A percentile compares a stretch with the other conserved stretches of the same genome.
Evolutionary conservation across 2,888 invertebrate genomes (phyloP).

Genomic region (Salticus scenicus): DNA sequence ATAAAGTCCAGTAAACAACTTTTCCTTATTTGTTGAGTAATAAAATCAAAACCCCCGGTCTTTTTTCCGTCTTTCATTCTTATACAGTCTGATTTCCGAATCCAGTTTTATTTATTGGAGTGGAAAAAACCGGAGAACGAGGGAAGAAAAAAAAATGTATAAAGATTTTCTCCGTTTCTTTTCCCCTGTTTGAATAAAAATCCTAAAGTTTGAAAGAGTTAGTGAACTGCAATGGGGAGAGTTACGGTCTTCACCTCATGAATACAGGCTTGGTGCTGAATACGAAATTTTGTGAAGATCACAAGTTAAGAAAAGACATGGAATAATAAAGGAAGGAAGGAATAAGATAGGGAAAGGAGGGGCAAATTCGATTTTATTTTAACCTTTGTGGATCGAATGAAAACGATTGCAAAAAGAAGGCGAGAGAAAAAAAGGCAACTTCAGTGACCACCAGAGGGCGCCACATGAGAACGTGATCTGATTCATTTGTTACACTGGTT

Average conservation of each 20-base stretch:
- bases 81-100: conserved; percentile 35
- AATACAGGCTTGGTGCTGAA: conserved; percentile 55
- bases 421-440: background rate
- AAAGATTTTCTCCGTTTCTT: conserved; percentile 21
- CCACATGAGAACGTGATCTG: conserved; percentile 15
- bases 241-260: conserved; percentile 46
- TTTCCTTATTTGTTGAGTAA: conserved; percentile 36
- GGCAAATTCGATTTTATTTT: conserved; percentile 59
- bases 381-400: conserved; percentile 42
- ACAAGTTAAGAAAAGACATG: conserved; percentile 43
- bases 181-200: conserved; percentile 51
- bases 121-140: conserved; percentile 44
- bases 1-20: conserved; percentile 23
- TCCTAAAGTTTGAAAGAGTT: conserved; percentile 57
- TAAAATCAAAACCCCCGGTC: conserved; percentile 30
- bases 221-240: conserved; percentile 42
- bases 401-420: conserved; percentile 22
- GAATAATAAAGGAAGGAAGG: conserved; percentile 27
- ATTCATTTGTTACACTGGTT: conserved; percentile 15
- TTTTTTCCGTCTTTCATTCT: background rate
- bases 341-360: background rate
- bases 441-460: conserved; percentile 21
- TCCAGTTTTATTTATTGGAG: conserved; percentile 57
- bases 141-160: conserved; percentile 22
- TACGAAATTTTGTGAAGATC: conserved; percentile 49